Percentiles rank a stretch among this genome's conserved stretches.
These are phyloP conservation scores for Tyrannus savana DNA, from an alignment of 2,113 vertebrate genomes.

Conservation along the genomic window DNA sequence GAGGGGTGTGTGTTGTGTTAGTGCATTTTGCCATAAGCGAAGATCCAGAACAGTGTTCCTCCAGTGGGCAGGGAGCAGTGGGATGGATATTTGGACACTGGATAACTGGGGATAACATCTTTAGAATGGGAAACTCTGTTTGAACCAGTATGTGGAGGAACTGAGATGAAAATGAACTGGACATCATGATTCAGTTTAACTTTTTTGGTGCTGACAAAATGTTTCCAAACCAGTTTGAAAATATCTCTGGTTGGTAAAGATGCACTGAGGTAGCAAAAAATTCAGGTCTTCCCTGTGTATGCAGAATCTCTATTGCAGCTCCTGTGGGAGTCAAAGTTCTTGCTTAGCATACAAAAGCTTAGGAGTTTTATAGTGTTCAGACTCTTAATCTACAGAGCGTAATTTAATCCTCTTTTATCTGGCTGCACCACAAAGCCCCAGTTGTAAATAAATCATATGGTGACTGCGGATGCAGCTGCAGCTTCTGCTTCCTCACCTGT, in stretches of 20 bases:
- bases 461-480: conserved; percentile 31
- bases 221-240: conserved; percentile 30
- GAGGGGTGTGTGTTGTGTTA: neutral
- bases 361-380: conserved; percentile 70
- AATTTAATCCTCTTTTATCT: conserved; percentile 76
- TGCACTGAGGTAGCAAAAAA: conserved; percentile 35
- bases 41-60: neutral
- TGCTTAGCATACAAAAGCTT: conserved; percentile 73
- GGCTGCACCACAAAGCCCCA: conserved; percentile 43
- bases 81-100: neutral
- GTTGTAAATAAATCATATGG: conserved; percentile 64
- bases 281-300: neutral
- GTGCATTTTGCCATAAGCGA: neutral
- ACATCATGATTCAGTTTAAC: neutral
- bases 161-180: neutral
- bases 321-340: conserved; percentile 66
- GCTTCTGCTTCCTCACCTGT: conserved; percentile 54
- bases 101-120: rapidly evolving
- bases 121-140: neutral
- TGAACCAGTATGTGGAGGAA: neutral
- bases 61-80: neutral
- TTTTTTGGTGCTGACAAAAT: neutral
- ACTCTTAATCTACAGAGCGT: conserved; percentile 73
- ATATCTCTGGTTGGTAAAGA: conserved; percentile 25
- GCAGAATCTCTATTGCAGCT: conserved; percentile 42